These are phyloP conservation scores for Acyrthosiphon pisum DNA, from an alignment of 1,140 invertebrate genomes.

Conservation along the genomic window DNA sequence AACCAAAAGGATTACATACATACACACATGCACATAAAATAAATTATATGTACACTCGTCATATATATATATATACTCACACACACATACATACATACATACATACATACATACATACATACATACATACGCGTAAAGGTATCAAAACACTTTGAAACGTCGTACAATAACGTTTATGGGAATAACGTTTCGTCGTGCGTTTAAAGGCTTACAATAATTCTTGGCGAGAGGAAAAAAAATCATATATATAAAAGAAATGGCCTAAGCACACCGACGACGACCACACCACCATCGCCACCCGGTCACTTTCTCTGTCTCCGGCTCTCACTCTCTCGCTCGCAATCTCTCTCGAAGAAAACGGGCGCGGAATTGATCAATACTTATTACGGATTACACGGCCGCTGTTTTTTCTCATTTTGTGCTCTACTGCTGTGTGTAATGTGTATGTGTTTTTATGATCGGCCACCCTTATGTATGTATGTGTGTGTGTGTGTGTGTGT, in stretches of 20 bases:
- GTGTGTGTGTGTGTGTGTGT: neutral
- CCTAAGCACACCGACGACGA: neutral
- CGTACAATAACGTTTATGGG: conserved; percentile 26
- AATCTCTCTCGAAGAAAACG: conserved; percentile 39
- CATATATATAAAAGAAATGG: neutral
- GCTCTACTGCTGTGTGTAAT: conserved; percentile 45
- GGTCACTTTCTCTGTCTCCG: neutral
- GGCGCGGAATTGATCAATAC: conserved; percentile 57
- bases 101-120: neutral
- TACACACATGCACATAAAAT: neutral
- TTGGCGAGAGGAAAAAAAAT: conserved; percentile 28
- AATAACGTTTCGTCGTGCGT: conserved; percentile 38
- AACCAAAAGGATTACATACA: neutral
- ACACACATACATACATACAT: neutral
- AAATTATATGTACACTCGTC: neutral
- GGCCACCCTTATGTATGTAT: conserved; percentile 25
- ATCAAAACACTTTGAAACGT: conserved; percentile 41
- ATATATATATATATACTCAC: neutral
- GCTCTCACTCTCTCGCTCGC: neutral
- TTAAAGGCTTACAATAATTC: conserved; percentile 43
- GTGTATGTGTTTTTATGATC: conserved; percentile 57
- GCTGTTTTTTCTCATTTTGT: conserved; percentile 57
- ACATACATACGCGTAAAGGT: neutral
- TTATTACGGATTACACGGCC: conserved; percentile 57
- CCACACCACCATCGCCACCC: neutral